Conservation (phyloP, 2,113 vertebrate species). For the Oncorhynchus mykiss region DNA sequence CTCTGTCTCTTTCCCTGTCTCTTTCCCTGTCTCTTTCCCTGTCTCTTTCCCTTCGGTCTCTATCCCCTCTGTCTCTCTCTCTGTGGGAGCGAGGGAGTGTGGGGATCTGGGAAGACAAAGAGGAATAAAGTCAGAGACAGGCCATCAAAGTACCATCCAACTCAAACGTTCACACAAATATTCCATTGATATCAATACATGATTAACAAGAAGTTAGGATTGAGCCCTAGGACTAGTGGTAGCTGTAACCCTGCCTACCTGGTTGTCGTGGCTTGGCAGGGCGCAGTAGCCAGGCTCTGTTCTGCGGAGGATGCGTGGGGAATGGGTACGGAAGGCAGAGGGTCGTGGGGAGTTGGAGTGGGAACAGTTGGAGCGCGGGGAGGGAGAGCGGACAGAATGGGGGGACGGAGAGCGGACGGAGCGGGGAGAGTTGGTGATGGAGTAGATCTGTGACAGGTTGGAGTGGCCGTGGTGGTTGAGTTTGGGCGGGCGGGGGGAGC, state of each 20-base stretch:
- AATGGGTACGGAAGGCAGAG: constrained; percentile 60
- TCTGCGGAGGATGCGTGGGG: constrained; percentile 64
- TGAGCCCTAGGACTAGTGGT: background rate
- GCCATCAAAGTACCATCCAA: background rate
- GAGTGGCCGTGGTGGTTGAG: constrained; percentile 65
- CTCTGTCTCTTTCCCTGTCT: constrained; percentile 53
- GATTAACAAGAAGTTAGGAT: background rate
- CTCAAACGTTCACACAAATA: no score
- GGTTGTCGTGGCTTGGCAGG: constrained; percentile 73
- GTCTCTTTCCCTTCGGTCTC: background rate
- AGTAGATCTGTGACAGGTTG: constrained; percentile 55
- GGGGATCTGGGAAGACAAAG: constrained; percentile 52
- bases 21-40: no score
- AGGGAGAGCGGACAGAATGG: constrained; percentile 67
- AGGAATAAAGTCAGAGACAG: background rate
- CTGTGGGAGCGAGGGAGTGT: constrained; percentile 54
- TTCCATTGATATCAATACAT: background rate
- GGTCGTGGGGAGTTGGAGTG: constrained; percentile 72
- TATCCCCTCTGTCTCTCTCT: constrained; percentile 37
- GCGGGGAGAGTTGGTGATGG: constrained; percentile 61
- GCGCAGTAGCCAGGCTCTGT: constrained; percentile 69
- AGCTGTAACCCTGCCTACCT: constrained; percentile 50
- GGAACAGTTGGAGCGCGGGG: constrained; percentile 70
- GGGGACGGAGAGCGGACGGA: constrained; percentile 70
- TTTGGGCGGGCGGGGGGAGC: constrained; percentile 70